phyloP scores from a whole-genome alignment of 2,797 vertebrate species.

The Gambusia yucatana region DNA sequence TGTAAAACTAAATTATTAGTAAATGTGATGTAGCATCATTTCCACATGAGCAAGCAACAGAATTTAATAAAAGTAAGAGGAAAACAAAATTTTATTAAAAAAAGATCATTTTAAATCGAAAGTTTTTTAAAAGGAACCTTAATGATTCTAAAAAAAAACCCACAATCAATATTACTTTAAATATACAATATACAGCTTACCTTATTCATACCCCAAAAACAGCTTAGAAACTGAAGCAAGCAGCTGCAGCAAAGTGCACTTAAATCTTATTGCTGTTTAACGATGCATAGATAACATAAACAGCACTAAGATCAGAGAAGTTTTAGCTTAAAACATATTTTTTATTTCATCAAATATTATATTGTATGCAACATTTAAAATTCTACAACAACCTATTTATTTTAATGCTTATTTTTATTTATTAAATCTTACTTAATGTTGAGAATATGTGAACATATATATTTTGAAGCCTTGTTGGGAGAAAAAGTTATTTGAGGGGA shows the following conservation, averaged over 20 bases:
- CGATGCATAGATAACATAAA: not conserved
- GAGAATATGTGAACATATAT: not conserved
- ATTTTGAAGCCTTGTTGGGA: not conserved
- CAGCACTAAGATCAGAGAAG: not conserved
- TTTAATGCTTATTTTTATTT: not conserved
- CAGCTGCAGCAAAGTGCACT: slow-evolving; percentile 35
- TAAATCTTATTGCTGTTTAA: not conserved
- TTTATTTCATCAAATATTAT: too few species aligned
- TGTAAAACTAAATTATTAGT: not conserved
- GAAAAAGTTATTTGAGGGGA: not conserved
- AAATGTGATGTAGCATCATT: not conserved
- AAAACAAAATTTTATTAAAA: not conserved
- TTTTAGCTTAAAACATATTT: not conserved
- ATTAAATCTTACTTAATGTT: not conserved
- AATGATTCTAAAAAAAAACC: slow-evolving; percentile 26
- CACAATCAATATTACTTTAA: slow-evolving; percentile 4
- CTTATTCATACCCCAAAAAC: slow-evolving; percentile 31
- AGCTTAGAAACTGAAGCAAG: slow-evolving; percentile 33
- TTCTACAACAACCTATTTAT: not conserved
- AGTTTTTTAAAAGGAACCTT: slow-evolving; percentile 17
- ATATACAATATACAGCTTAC: slow-evolving; percentile 16
- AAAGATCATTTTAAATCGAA: not conserved
- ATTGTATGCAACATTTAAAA: not conserved
- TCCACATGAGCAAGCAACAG: not conserved
- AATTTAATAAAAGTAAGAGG: not conserved